Base-by-base conservation (phyloP, 2,797 vertebrate genomes). In the Macrochelys suwanniensis region DNA sequence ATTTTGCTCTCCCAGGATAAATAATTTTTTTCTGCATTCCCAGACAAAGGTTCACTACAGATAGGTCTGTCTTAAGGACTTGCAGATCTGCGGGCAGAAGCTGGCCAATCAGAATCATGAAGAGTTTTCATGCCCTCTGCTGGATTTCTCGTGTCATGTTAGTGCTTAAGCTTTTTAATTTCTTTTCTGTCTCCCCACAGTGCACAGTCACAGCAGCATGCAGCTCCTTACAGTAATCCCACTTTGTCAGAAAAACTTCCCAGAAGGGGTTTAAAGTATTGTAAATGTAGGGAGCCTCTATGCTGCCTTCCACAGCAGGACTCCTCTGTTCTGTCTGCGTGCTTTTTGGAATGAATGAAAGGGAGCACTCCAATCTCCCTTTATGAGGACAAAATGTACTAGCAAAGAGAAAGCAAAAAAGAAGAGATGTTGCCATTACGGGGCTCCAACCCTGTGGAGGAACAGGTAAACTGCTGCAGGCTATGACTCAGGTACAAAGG, bases 201-300 rank as follows among this genome's bases (percentile, higher is more conserved):
- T 65, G 76, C 31, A 28, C 19, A 1, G 3, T 65, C 50, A 3
- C 42, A 45, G 21, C 6, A 6, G 19, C 31, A 5, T n/a, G 65
- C 65, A 71, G 12, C 12, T 51, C 51, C 33, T 61, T 83, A 23
- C 4, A 0, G 13, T 37, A 85, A 28, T 26, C 3, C 0, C 2
- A 3, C 10, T 89, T 81, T 78, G 82, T 88, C 21, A 0, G 2
- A 19, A 57, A 74, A 88, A 37, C 0, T 15, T 28, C 17, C 71
- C 56, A 8, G 7, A 3, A 78, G 68, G 17, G 50, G 17, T 84
- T 87, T 17, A 37, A 10, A 17, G 93, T n/a, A 25, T 6, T 47
- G 2, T 26, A 33, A 3, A 25, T 37, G 2, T 54, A 1, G 65
- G 89, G 84, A 0, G 57, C 45, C 49, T 59, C 37, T 42, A 2